These are phyloP conservation scores for Sceloporus undulatus DNA, from an alignment of 2,113 vertebrate species.

Conservation along the genomic window DNA sequence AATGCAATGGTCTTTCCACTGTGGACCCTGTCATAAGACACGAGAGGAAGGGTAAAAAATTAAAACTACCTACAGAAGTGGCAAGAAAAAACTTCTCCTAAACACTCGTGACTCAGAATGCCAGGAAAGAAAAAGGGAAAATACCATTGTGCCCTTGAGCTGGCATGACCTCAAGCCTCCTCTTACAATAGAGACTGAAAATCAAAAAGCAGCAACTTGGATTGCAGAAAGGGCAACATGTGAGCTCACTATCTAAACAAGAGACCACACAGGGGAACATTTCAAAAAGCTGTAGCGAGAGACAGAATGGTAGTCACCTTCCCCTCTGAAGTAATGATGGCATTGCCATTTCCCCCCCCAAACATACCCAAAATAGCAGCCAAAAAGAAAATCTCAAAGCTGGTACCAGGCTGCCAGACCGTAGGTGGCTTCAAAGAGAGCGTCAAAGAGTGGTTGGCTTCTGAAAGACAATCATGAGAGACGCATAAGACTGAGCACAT, in stretches of 20 bases:
- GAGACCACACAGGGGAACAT: neutral
- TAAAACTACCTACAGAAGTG: neutral
- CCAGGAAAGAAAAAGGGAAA: neutral
- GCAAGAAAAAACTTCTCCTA: neutral
- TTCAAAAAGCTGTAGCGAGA: neutral
- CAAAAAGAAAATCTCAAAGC: neutral
- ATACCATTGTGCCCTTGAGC: neutral
- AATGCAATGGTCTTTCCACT: conserved; percentile 1
- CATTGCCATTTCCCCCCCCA: neutral
- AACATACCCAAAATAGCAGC: neutral
- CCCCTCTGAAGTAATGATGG: too few species aligned
- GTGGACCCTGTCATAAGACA: neutral
- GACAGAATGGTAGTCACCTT: neutral
- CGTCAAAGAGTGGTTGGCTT: neutral
- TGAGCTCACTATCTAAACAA: neutral
- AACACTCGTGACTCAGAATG: conserved; percentile 1
- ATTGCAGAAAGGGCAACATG: neutral
- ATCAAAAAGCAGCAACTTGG: neutral
- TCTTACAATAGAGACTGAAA: neutral
- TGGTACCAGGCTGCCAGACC: neutral
- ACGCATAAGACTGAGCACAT: neutral
- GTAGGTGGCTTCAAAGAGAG: neutral
- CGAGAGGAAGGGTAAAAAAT: neutral
- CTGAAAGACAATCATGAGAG: too few species aligned
- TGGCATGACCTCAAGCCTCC: neutral